These are phyloP conservation scores for Zeuzera pyrina DNA, from an alignment of 2,888 invertebrate genomes.

Conservation along the genomic window DNA sequence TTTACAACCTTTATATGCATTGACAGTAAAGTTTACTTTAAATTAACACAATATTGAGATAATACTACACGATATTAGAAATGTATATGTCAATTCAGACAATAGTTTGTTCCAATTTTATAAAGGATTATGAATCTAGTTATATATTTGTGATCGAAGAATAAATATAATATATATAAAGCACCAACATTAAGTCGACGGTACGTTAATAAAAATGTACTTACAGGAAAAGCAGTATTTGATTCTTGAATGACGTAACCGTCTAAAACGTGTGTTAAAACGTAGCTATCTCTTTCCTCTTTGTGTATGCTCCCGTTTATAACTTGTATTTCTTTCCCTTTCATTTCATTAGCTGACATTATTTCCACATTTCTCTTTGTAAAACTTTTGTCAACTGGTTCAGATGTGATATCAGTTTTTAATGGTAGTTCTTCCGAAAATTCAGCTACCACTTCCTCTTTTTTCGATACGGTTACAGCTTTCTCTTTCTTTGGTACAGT, in stretches of 20 bases:
- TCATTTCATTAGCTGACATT: slow-evolving; percentile 19
- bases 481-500: slow-evolving; percentile 10
- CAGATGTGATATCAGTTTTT: slow-evolving; percentile 7
- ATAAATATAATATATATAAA: too few relatives aligned
- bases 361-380: too few relatives aligned
- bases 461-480: slow-evolving; percentile 8
- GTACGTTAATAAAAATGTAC: slow-evolving; percentile 22
- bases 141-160: too few relatives aligned
- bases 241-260: slow-evolving; percentile 65
- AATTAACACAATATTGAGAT: too few relatives aligned
- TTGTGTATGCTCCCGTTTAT: slow-evolving; percentile 14
- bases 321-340: slow-evolving; percentile 19
- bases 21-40: too few relatives aligned
- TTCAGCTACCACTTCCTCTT: slow-evolving; percentile 5
- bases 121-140: too few relatives aligned
- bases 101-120: too few relatives aligned
- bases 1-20: too few relatives aligned
- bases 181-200: too few relatives aligned
- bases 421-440: slow-evolving; percentile 6
- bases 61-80: too few relatives aligned
- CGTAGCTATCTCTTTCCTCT: slow-evolving; percentile 26
- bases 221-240: slow-evolving; percentile 58
- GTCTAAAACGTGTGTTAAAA: slow-evolving; percentile 56
- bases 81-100: too few relatives aligned
- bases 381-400: slow-evolving; percentile 1